Percentiles rank a stretch among this genome's conserved stretches.
phyloP scores from a whole-genome alignment of 1,140 invertebrate species.

The Euschistus heros region DNA sequence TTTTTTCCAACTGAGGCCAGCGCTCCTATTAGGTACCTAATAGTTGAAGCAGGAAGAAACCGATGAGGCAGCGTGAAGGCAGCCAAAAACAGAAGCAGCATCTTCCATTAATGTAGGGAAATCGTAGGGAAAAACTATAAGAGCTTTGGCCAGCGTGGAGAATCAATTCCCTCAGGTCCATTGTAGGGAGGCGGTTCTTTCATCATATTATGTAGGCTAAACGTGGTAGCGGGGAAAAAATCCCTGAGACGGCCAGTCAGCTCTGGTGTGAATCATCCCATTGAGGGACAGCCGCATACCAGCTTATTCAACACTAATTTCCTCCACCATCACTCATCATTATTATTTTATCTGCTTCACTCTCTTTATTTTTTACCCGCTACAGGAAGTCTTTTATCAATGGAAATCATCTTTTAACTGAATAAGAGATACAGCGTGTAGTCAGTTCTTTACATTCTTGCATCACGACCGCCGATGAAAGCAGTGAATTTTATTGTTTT shows the following conservation, averaged over 20 bases:
- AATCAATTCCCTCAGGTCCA: neutral
- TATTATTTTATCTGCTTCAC: too few species aligned
- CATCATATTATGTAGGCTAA: neutral
- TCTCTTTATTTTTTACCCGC: too few species aligned
- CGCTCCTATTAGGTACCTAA: neutral
- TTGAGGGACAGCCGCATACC: constrained; percentile 5
- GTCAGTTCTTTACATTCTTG: too few species aligned
- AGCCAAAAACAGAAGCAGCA: neutral
- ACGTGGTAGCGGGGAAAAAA: neutral
- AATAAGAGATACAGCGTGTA: too few species aligned
- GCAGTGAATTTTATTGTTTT: too few species aligned
- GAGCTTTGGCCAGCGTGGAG: neutral
- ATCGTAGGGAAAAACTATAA: neutral
- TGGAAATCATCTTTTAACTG: too few species aligned
- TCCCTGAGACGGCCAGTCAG: neutral
- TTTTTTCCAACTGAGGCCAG: too few species aligned
- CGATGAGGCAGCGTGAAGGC: neutral
- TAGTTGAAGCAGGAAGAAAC: neutral
- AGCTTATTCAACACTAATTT: too few species aligned
- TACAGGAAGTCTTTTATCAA: too few species aligned
- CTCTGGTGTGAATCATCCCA: neutral
- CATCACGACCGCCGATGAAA: too few species aligned
- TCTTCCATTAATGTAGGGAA: constrained; percentile 3
- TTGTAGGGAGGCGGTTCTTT: neutral
- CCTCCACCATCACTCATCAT: too few species aligned